These are phyloP conservation scores for Anabas testudineus DNA, from an alignment of 2,797 vertebrate species.

Conservation along the genomic window DNA sequence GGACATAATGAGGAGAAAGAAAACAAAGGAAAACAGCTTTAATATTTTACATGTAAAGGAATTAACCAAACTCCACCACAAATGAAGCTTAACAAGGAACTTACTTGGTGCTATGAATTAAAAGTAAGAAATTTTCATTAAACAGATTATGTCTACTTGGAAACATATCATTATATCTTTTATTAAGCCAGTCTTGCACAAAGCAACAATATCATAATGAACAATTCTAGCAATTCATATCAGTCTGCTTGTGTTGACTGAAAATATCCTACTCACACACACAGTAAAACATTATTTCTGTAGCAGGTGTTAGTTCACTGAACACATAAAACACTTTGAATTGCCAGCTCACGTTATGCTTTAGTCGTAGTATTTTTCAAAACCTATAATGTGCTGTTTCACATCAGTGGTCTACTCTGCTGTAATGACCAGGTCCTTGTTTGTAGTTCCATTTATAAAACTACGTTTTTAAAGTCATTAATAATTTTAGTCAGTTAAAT, in stretches of 20 bases:
- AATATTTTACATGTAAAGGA: conserved; percentile 24
- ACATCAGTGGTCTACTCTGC: not conserved
- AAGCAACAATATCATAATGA: conserved; percentile 8
- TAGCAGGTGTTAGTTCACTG: conserved; percentile 4
- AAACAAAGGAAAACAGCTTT: conserved; percentile 53
- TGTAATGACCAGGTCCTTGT: not conserved
- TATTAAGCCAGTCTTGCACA: not conserved
- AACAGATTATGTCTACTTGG: conserved; percentile 6
- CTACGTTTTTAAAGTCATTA: not conserved
- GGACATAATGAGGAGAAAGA: conserved; percentile 68
- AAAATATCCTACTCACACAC: not conserved
- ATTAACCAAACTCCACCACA: conserved; percentile 19
- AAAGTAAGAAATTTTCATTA: conserved; percentile 41
- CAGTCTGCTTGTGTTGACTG: conserved; percentile 5
- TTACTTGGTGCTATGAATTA: conserved; percentile 18
- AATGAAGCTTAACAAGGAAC: conserved; percentile 41
- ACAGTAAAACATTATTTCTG: not conserved
- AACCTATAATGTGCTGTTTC: not conserved
- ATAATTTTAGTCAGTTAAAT: not conserved
- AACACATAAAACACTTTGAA: not conserved
- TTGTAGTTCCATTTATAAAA: not conserved
- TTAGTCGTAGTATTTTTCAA: not conserved
- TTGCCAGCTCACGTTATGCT: not conserved
- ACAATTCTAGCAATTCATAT: conserved; percentile 18
- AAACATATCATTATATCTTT: conserved; percentile 12